These are phyloP conservation scores for Acrobasis consociella DNA, from an alignment of 2,888 invertebrate genomes.

Conservation along the genomic window DNA sequence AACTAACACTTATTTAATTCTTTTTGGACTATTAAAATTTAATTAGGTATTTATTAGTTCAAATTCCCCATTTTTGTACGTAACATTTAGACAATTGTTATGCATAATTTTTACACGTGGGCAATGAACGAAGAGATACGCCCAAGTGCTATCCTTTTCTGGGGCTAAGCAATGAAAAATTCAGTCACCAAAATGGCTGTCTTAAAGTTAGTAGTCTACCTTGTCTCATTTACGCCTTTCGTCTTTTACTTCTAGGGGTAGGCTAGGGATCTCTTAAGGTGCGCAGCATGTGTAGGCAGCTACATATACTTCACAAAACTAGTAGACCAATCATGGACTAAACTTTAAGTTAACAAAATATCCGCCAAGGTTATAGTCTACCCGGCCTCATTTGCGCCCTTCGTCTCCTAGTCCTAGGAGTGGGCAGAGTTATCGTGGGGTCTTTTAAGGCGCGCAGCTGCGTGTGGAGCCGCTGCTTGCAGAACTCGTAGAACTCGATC, in stretches of 20 bases:
- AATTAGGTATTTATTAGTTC: no score
- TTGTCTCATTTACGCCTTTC: conserved; percentile 41
- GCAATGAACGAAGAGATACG: no score
- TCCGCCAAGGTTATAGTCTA: conserved; percentile 35
- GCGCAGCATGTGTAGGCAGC: conserved; percentile 88
- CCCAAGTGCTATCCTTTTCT: neutral
- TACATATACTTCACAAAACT: conserved; percentile 95
- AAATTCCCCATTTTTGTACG: no score
- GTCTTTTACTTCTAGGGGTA: conserved; percentile 45
- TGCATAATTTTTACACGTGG: no score
- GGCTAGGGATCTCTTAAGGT: conserved; percentile 84
- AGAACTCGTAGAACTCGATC: conserved; percentile 96
- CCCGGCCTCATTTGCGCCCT: conserved; percentile 40
- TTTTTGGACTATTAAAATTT: no score
- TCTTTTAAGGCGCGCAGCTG: conserved; percentile 89
- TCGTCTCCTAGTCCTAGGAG: conserved; percentile 47
- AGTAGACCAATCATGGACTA: conserved; percentile 80
- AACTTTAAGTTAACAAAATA: neutral
- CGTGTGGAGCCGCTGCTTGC: conserved; percentile 91
- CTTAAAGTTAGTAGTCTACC: conserved; percentile 36
- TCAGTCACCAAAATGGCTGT: neutral
- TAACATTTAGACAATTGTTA: no score
- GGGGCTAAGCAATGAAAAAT: neutral
- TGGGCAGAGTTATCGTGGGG: conserved; percentile 56
- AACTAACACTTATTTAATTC: no score